Base-by-base conservation (phyloP, 2,113 vertebrate species). In the Calyptommatus sinebrachiatus region DNA sequence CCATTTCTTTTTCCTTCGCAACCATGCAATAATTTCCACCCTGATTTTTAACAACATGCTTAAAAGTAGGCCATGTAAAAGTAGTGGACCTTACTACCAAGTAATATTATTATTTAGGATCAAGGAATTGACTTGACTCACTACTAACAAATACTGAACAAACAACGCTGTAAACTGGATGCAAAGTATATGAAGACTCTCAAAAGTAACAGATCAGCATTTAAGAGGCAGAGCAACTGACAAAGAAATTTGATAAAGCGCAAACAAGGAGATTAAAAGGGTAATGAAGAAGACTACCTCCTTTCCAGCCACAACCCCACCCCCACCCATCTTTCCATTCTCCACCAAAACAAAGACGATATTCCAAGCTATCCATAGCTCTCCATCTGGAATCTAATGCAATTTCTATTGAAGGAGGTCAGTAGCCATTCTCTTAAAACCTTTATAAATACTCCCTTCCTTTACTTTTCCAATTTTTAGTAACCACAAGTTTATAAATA, bases 351-450 rank as follows among this genome's bases (percentile, higher is more conserved):
- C 89, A 89, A 90, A 86, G 85, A 22, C 82, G 81, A 61, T 78
- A 63, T 4, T 11, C 5, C 71, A 79, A 76, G 66, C 65, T 53
- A 81, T 81, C 73, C 53, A 70, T 82, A 82, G 57, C 50, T 61
- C 79, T 79, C 82, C 80, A 88, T 73, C 88, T 83, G 63, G 78
- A 85, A 82, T 73, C 70, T 61, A 12, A 21, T 77, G 61, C 82
- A 84, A 83, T 72, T 53, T 28, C 77, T 79, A 48, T 83, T 82
- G 85, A 84, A 82, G 79, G 35, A 84, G 85, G 67, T 84, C 89
- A 84, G 82, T 87, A 88, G 83, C 87, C 87, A 88, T 90, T 87
- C 85, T 89, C 71, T 73, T 73, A 91, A 90, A 89, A 84, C 80
- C 82, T 82, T 81, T 89, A 65, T 89, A 88, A 76, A 91, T 90